These are phyloP conservation scores for Drosophila auraria DNA, from an alignment of 1,140 invertebrate genomes.

Conservation along the genomic window DNA sequence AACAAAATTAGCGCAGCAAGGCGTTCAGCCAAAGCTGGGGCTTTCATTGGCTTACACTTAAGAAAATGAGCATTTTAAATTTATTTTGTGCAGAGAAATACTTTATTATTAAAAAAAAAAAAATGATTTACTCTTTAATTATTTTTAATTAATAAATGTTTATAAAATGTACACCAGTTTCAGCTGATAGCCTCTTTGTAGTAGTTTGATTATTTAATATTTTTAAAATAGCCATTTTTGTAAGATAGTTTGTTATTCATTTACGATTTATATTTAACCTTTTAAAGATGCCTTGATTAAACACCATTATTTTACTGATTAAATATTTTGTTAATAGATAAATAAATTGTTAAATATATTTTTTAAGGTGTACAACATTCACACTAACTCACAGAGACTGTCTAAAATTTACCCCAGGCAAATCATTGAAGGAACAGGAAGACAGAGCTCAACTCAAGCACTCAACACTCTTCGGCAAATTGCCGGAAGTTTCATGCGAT, in stretches of 20 bases:
- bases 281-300: background rate
- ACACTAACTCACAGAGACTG: background rate
- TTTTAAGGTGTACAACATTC: constrained; percentile 5
- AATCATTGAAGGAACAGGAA: constrained; percentile 55
- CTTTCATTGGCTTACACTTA: constrained; percentile 25
- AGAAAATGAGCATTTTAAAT: background rate
- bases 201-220: too few relatives aligned
- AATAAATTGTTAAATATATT: background rate
- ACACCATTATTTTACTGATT: too few relatives aligned
- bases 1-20: constrained; percentile 80
- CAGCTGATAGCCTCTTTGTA: too few relatives aligned
- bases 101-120: background rate
- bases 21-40: constrained; percentile 52
- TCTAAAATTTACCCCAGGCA: constrained; percentile 54
- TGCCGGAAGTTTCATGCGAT: constrained; percentile 81
- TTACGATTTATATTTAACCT: background rate
- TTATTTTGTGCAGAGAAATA: background rate
- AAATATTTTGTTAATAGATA: background rate
- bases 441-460: constrained; percentile 36
- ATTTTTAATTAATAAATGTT: too few relatives aligned
- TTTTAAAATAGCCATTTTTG: too few relatives aligned
- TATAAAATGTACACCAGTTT: too few relatives aligned
- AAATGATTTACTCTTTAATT: too few relatives aligned
- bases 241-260: too few relatives aligned
- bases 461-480: constrained; percentile 77